Evolutionary conservation across 2,888 invertebrate species (phyloP).

Genomic region (Dione vanillae): DNA sequence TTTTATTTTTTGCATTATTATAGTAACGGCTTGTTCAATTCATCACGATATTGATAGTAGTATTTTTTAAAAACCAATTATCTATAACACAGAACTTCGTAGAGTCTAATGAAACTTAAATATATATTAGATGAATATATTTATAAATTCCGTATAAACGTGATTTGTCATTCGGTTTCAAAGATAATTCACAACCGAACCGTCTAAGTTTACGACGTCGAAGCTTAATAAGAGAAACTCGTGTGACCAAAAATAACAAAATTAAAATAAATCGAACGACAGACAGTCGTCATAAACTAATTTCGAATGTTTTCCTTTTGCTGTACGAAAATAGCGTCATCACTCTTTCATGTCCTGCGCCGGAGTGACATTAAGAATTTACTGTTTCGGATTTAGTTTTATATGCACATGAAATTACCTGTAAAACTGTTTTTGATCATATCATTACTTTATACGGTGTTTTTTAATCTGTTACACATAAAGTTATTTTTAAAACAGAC

Average conservation of each 20-base stretch:
- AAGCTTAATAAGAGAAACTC: conserved; percentile 75
- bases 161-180: conserved; percentile 71
- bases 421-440: conserved; percentile 11
- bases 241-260: conserved; percentile 79
- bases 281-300: conserved; percentile 84
- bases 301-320: conserved; percentile 84
- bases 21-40: neutral
- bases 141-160: conserved; percentile 53
- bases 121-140: conserved; percentile 50
- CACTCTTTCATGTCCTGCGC: conserved; percentile 81
- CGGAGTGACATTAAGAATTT: conserved; percentile 81
- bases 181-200: conserved; percentile 78
- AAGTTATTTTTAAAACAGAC: neutral
- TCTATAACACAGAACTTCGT: neutral
- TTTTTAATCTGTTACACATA: neutral
- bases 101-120: conserved; percentile 9
- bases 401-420: conserved; percentile 17
- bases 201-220: conserved; percentile 67
- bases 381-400: conserved; percentile 63
- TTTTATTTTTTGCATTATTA: conserved; percentile 13
- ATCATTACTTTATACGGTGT: neutral
- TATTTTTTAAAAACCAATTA: neutral
- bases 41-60: no score
- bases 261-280: conserved; percentile 84
- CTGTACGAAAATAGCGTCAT: conserved; percentile 79